Conservation (phyloP, 2,888 invertebrate species). For the Drosophila pseudotakahashii region DNA sequence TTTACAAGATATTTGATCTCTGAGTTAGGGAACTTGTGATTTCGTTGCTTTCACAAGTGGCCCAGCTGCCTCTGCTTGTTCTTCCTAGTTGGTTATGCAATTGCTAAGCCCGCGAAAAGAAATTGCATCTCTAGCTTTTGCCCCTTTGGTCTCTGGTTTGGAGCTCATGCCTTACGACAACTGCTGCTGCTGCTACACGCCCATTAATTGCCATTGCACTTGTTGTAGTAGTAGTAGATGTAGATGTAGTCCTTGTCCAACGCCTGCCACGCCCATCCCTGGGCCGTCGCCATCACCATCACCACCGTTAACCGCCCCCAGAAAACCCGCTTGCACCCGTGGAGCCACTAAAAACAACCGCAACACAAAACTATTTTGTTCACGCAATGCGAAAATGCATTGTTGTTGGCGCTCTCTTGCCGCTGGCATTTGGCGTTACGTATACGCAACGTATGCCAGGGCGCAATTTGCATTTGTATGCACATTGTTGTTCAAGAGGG, state of each 20-base stretch:
- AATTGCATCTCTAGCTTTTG: slow-evolving; percentile 41
- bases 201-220: slow-evolving; percentile 68
- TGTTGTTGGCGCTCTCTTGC: slow-evolving; percentile 50
- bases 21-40: neutral
- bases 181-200: slow-evolving; percentile 49
- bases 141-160: slow-evolving; percentile 12
- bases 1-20: too few species aligned
- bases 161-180: slow-evolving; percentile 43
- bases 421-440: slow-evolving; percentile 66
- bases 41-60: neutral
- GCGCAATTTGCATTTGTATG: slow-evolving; percentile 78
- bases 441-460: slow-evolving; percentile 76
- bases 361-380: slow-evolving; percentile 81
- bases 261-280: slow-evolving; percentile 11
- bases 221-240: slow-evolving; percentile 35
- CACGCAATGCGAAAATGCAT: slow-evolving; percentile 77
- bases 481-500: slow-evolving; percentile 63
- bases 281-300: too few species aligned
- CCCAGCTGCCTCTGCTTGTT: slow-evolving; percentile 15
- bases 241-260: slow-evolving; percentile 48
- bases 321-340: slow-evolving; percentile 16
- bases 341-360: slow-evolving; percentile 73
- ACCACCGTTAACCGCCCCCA: slow-evolving; percentile 14
- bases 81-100: slow-evolving; percentile 53
- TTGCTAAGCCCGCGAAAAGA: slow-evolving; percentile 57